Conservation (phyloP, 1,140 invertebrate genomes). For the Drosophila ambigua region DNA sequence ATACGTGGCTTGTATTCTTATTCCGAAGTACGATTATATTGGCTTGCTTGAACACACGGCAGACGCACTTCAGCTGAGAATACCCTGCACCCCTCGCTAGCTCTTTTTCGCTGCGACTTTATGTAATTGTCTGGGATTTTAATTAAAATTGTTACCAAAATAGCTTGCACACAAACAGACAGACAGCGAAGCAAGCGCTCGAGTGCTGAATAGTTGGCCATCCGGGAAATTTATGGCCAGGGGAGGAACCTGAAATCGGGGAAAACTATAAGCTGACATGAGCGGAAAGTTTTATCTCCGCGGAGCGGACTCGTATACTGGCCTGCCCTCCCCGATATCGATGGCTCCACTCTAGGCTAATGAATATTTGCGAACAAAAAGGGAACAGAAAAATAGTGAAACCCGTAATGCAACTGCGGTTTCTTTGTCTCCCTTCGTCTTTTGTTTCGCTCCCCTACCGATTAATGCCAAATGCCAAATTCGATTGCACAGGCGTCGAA, state of each 20-base stretch:
- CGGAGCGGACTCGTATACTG: conserved; percentile 1
- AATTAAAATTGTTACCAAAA: conserved; percentile 79
- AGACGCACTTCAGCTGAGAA: conserved; percentile 39
- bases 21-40: conserved; percentile 15
- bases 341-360: conserved; percentile 57
- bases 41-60: conserved; percentile 69
- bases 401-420: conserved; percentile 62
- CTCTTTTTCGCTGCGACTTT: conserved; percentile 46
- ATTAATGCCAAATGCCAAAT: conserved; percentile 74
- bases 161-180: conserved; percentile 38
- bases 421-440: conserved; percentile 65
- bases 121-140: conserved; percentile 79
- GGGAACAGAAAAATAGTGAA: conserved; percentile 11
- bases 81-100: neutral
- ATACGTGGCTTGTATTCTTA: conserved; percentile 46
- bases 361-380: conserved; percentile 66
- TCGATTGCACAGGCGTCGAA: conserved; percentile 77
- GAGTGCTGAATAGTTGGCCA: conserved; percentile 70
- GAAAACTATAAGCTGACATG: conserved; percentile 73
- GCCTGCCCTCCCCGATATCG: conserved; percentile 33
- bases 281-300: conserved; percentile 60
- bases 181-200: conserved; percentile 18
- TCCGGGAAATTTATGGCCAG: conserved; percentile 69
- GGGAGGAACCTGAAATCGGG: conserved; percentile 55
- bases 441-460: conserved; percentile 37